Percentiles rank a stretch among this genome's conserved stretches.
Evolutionary conservation across 2,113 vertebrate genomes (phyloP).

Genomic region (Megaptera novaeangliae): DNA sequence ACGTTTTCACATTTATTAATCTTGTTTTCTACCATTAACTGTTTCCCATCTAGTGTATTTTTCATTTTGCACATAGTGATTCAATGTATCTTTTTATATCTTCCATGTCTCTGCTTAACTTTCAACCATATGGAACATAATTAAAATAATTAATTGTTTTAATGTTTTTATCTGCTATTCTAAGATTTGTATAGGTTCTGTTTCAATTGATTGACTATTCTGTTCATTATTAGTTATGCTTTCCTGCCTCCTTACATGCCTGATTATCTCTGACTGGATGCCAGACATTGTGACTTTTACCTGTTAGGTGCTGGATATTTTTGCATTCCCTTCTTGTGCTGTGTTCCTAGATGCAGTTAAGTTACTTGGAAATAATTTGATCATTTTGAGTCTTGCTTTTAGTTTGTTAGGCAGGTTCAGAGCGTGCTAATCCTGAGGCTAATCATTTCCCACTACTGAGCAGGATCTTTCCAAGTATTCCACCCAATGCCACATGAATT

Average conservation of each 20-base stretch:
- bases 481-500: not conserved
- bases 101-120: not conserved
- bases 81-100: not conserved
- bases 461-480: not conserved
- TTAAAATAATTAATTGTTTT: not conserved
- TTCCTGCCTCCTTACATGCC: not conserved
- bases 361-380: not conserved
- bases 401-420: not conserved
- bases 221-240: not conserved
- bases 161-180: not conserved
- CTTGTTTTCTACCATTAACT: conserved; percentile 25
- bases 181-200: not conserved
- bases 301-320: not conserved
- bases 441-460: not conserved
- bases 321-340: conserved; percentile 16
- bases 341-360: not conserved
- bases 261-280: not conserved
- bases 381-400: not conserved
- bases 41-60: not conserved
- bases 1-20: not conserved
- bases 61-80: not conserved
- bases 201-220: not conserved
- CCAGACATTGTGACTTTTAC: conserved; percentile 1
- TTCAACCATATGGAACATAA: not conserved
- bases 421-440: not conserved